Base-by-base conservation (phyloP, 2,113 vertebrate species). In the Engraulis encrasicolus region DNA sequence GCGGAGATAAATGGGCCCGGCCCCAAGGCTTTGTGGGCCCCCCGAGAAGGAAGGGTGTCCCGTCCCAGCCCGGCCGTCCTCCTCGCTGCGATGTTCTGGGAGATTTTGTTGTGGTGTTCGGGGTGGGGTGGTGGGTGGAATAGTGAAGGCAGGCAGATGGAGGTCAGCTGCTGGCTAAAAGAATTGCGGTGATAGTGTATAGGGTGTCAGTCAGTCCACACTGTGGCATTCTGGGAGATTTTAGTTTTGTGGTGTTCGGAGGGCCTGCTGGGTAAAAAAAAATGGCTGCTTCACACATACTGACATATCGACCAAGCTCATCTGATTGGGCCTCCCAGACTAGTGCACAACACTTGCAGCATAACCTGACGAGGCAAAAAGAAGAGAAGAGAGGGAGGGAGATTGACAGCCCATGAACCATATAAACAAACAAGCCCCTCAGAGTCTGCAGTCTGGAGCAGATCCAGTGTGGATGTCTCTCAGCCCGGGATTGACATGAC, bases 1-100 rank as follows among this genome's bases (percentile, higher is more conserved):
- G 85, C n/a, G 83, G 52, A 83, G 88, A 91, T 92, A 91, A 93
- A 92, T 87, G 84, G 82, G 86, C 82, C 83, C 80, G 88, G n/a
- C 86, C 82, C 83, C 79, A 31, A 58, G 78, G 89, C 84, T 87
- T 82, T 89, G 82, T 88, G 82, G 85, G n/a, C n/a, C 87, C 86
- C 84, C 78, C 58, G 49, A 81, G 88, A 87, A 89, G 86, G 85
- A n/a, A n/a, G n/a, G n/a, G n/a, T n/a, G n/a, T n/a, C n/a, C n/a
- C n/a, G n/a, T n/a, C n/a, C n/a, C n/a, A n/a, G n/a, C n/a, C n/a
- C n/a, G n/a, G n/a, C n/a, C n/a, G n/a, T n/a, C n/a, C n/a, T n/a
- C n/a, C n/a, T n/a, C n/a, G n/a, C n/a, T n/a, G n/a, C n/a, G n/a
- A n/a, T n/a, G n/a, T n/a, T n/a, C n/a, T n/a, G n/a, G n/a, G n/a